Base-by-base conservation (phyloP, 2,888 invertebrate genomes). In the Tenthredo notha region DNA sequence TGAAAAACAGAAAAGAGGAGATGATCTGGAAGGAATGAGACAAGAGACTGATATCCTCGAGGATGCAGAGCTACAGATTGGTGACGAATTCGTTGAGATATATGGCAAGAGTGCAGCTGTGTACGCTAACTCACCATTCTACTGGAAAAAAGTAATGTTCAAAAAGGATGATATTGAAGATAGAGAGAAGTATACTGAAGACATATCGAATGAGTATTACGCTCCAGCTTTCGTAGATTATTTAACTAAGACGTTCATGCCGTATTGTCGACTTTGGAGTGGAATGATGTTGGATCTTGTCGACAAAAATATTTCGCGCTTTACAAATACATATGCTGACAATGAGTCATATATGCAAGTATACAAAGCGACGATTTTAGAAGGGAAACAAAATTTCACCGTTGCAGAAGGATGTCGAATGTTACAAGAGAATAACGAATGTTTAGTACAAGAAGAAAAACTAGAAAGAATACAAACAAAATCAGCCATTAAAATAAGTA, bases 251-350 rank as follows among this genome's bases (percentile, higher is more conserved):
- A 67, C 29, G 5, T 67, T 67, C 67, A 67, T 67, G 67, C 67
- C 67, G 1, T 67, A 67, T 67, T 67, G 67, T 33, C 67, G 61
- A 5, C 50, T 82, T 5, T 83, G 61, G 70, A 70, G 72, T 15
- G 54, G 54, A 5, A 43, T 85, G 25, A 82, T 82, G 72, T 2
- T 84, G 6, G 25, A 65, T 5, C 47, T 78, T 9, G 50, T 84
- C 25, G 84, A 84, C 43, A 2, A n/a, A 2, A 78, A 37, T 29
- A 33, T 84, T 40, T 84, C 84, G 4, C 61, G 84, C 7, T 78
- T 84, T 18, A 75, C 67, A 15, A 85, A 80, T 54, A 80, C 85
- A 4, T 85, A 80, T 33, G 85, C 78, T 0, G n/a, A n/a, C n/a
- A n/a, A n/a, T n/a, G 85, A 85, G 43, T 61, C 78, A 6, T 29